These are phyloP conservation scores for Plutella xylostella DNA, from an alignment of 2,888 invertebrate genomes.

Conservation along the genomic window DNA sequence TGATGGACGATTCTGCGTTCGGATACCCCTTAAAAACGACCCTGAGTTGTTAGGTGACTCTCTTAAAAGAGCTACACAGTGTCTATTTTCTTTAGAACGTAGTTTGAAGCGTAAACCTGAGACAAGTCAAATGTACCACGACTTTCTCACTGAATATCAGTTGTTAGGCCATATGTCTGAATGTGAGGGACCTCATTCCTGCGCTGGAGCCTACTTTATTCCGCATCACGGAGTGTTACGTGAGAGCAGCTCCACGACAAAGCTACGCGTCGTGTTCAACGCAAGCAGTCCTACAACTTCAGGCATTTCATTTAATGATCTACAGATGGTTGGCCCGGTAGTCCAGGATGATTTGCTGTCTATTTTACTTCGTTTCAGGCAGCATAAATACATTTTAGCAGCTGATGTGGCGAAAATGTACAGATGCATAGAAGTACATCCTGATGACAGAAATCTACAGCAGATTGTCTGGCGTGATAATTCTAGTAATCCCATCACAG, in stretches of 20 bases:
- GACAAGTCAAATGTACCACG: no score
- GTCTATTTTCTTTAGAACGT: constrained; percentile 16
- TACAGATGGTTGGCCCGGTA: no score
- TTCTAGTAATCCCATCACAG: no score
- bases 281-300: no score
- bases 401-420: constrained; percentile 23
- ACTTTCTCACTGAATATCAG: constrained; percentile 21
- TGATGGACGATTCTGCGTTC: constrained; percentile 22
- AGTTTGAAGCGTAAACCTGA: constrained; percentile 11
- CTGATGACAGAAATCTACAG: no score
- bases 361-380: neutral
- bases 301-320: no score
- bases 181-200: neutral
- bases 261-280: no score
- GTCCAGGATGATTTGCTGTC: constrained; percentile 1
- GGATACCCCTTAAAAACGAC: constrained; percentile 19
- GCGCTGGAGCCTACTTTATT: constrained; percentile 9
- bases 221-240: constrained; percentile 17
- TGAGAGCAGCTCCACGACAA: no score
- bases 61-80: constrained; percentile 16
- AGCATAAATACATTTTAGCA: neutral
- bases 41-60: constrained; percentile 18
- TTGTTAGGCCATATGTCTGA: constrained; percentile 19
- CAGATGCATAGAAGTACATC: constrained; percentile 16
- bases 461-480: no score